Conservation (phyloP, 1,140 invertebrate genomes). For the Thaumatotibia leucotreta region DNA sequence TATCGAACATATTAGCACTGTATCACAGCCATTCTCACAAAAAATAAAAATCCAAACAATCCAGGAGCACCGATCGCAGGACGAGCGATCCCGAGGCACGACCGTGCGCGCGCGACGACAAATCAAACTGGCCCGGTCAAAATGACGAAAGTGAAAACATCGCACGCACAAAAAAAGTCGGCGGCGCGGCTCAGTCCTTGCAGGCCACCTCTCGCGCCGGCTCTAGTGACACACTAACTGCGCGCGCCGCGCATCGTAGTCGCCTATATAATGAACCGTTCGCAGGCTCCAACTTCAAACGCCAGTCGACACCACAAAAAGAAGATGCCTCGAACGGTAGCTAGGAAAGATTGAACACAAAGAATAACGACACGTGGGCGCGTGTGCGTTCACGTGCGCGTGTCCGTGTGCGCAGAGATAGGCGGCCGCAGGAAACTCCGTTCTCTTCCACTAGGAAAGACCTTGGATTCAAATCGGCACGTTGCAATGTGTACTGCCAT, state of each 20-base stretch:
- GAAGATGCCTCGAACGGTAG: constrained; percentile 68
- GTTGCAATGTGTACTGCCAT: constrained; percentile 71
- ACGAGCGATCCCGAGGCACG: constrained; percentile 68
- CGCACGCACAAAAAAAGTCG: constrained; percentile 74
- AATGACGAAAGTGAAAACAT: constrained; percentile 77
- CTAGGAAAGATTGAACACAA: constrained; percentile 67
- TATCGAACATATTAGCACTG: constrained; percentile 75
- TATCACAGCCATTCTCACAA: constrained; percentile 72
- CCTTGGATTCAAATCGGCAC: constrained; percentile 74
- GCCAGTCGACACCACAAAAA: constrained; percentile 64
- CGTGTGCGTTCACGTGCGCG: constrained; percentile 64
- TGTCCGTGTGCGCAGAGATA: constrained; percentile 68
- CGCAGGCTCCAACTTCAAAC: constrained; percentile 60
- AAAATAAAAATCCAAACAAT: constrained; percentile 55
- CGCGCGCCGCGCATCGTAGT: constrained; percentile 64
- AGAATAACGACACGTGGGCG: constrained; percentile 65
- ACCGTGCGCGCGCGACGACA: constrained; percentile 73
- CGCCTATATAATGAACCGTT: constrained; percentile 71
- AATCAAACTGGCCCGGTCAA: constrained; percentile 74
- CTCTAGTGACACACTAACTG: constrained; percentile 74
- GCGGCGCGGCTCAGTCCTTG: constrained; percentile 69
- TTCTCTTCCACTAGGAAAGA: constrained; percentile 78
- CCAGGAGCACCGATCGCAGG: constrained; percentile 67
- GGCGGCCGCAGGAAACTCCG: constrained; percentile 76
- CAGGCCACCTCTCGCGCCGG: constrained; percentile 70